Evolutionary conservation across 2,797 vertebrate species (phyloP).

Genomic region (Acipenser transmontanus): DNA sequence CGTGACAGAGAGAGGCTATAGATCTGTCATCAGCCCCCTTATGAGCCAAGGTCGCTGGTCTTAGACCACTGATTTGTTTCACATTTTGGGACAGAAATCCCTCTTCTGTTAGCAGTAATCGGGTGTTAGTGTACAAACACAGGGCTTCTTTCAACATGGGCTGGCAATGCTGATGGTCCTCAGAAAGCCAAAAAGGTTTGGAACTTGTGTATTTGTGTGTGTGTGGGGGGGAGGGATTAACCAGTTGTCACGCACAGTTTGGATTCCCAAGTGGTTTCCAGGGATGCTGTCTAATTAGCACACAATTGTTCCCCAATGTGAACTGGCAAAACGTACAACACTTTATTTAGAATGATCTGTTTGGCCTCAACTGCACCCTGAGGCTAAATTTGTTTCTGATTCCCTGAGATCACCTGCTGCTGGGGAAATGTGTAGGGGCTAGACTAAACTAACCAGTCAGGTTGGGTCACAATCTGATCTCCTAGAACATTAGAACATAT

Average conservation of each 20-base stretch:
- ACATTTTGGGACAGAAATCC: slow-evolving; percentile 7
- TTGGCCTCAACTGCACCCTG: too few relatives aligned
- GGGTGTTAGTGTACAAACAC: slow-evolving; percentile 14
- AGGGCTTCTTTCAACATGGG: slow-evolving; percentile 12
- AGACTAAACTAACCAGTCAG: too few relatives aligned
- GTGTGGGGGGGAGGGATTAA: background rate
- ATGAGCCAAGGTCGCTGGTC: slow-evolving; percentile 31
- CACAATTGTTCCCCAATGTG: too few relatives aligned
- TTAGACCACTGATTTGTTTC: slow-evolving; percentile 2
- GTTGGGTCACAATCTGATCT: too few relatives aligned
- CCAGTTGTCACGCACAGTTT: background rate
- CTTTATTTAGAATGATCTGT: too few relatives aligned
- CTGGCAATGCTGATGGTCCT: background rate
- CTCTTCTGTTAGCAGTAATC: slow-evolving; percentile 15
- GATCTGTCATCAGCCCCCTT: slow-evolving; percentile 23
- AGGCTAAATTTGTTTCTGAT: too few relatives aligned
- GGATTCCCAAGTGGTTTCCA: too few relatives aligned
- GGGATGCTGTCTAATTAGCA: too few relatives aligned
- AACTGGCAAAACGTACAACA: too few relatives aligned
- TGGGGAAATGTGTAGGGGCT: too few relatives aligned
- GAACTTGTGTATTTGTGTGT: background rate
- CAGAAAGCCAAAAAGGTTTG: background rate
- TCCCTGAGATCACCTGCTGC: too few relatives aligned
- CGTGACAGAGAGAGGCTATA: slow-evolving; percentile 28
- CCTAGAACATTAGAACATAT: too few relatives aligned